Conservation (phyloP, 2,888 invertebrate species). For the Amaurobius ferox region DNA sequence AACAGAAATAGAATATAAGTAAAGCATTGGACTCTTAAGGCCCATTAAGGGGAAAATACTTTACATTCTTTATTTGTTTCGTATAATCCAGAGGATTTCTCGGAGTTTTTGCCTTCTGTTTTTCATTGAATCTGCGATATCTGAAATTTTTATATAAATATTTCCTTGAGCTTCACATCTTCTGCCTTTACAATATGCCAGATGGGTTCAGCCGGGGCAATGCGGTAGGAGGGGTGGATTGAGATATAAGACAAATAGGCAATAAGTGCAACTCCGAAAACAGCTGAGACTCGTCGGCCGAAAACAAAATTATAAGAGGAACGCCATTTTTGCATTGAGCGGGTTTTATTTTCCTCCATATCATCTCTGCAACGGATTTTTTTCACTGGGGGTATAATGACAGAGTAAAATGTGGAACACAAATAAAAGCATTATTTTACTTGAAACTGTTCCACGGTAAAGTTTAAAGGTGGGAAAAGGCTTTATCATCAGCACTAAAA, state of each 20-base stretch:
- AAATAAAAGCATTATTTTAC: neutral
- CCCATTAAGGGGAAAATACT: constrained; percentile 8
- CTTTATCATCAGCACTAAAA: no score
- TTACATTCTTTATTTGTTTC: constrained; percentile 5
- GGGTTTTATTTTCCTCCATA: constrained; percentile 40
- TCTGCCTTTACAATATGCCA: constrained; percentile 34
- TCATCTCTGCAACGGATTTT: constrained; percentile 26
- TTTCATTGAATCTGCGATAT: neutral
- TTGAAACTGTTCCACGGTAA: no score
- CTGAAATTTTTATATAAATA: constrained; percentile 32
- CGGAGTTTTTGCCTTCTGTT: neutral
- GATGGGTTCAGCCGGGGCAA: constrained; percentile 42
- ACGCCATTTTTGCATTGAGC: constrained; percentile 55
- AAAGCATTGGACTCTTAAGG: neutral
- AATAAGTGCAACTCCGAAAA: constrained; percentile 45
- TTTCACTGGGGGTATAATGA: constrained; percentile 29
- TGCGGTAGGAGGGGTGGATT: constrained; percentile 33
- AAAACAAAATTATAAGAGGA: constrained; percentile 48
- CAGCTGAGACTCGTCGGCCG: constrained; percentile 54
- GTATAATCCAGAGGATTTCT: constrained; percentile 8
- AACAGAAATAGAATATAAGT: neutral
- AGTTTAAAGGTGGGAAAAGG: no score
- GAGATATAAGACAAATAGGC: constrained; percentile 61
- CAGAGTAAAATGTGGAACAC: neutral
- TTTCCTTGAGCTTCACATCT: constrained; percentile 13